These are phyloP conservation scores for Scyliorhinus canicula DNA, from an alignment of 2,797 vertebrate genomes.

Conservation along the genomic window DNA sequence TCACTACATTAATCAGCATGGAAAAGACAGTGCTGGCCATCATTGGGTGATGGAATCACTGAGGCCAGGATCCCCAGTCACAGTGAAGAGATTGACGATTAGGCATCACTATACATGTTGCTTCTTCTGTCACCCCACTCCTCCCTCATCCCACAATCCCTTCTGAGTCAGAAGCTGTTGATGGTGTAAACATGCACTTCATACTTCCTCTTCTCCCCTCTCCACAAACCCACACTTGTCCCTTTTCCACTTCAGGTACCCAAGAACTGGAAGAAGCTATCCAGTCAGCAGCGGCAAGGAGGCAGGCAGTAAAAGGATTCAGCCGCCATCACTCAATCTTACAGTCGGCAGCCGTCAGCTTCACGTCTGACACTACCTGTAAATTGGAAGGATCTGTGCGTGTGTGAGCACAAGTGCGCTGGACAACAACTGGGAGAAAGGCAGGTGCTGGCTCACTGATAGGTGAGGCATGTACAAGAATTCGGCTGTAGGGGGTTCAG, in stretches of 20 bases:
- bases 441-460: too few species aligned
- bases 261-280: neutral
- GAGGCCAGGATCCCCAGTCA: too few species aligned
- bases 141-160: neutral
- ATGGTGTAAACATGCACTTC: too few species aligned
- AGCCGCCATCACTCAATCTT: neutral
- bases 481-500: too few species aligned
- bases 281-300: neutral
- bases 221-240: neutral
- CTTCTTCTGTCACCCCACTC: neutral
- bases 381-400: too few species aligned
- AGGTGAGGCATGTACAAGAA: too few species aligned
- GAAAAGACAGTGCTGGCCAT: too few species aligned
- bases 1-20: too few species aligned
- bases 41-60: neutral
- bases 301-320: neutral
- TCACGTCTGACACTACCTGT: too few species aligned
- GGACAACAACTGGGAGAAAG: too few species aligned
- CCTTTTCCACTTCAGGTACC: neutral
- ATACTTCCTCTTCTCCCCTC: too few species aligned
- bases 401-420: too few species aligned
- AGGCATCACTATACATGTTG: neutral
- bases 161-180: neutral
- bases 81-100: neutral
- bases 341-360: neutral